Percentiles rank a stretch among this genome's conserved stretches.
Conservation (phyloP, 1,140 invertebrate genomes). For the Neodiprion virginianus region DNA sequence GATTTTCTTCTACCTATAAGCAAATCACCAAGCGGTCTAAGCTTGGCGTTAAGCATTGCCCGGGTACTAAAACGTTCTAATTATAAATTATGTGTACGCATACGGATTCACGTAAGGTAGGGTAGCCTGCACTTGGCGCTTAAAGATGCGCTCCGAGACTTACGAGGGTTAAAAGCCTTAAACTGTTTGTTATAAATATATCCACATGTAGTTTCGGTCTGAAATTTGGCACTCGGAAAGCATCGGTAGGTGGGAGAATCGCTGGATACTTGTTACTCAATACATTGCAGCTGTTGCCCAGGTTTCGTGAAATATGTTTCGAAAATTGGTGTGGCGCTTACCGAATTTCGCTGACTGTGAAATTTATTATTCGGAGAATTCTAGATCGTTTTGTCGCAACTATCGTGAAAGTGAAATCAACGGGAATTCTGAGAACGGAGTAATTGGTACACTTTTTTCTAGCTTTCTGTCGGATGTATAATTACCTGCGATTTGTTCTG, state of each 20-base stretch:
- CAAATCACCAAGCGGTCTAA: background rate
- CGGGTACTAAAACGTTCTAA: background rate
- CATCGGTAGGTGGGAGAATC: too few relatives aligned
- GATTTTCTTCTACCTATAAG: too few relatives aligned
- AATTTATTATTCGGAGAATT: conserved; percentile 17
- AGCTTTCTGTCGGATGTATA: conserved; percentile 33
- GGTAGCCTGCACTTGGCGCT: background rate
- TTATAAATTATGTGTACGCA: background rate
- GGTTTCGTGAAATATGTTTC: too few relatives aligned
- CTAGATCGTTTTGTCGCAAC: background rate
- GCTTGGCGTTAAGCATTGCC: background rate
- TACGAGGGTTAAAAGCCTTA: conserved; percentile 1
- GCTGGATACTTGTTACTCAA: too few relatives aligned
- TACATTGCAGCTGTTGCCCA: too few relatives aligned
- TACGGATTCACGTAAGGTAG: background rate
- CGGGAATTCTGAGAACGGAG: too few relatives aligned
- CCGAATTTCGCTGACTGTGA: conserved; percentile 19
- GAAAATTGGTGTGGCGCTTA: background rate
- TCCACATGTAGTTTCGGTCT: background rate
- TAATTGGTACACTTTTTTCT: too few relatives aligned
- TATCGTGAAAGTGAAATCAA: background rate
- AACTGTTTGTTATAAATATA: background rate
- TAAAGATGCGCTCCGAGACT: background rate
- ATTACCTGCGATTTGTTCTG: conserved; percentile 69
- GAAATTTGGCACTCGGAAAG: background rate